Base-by-base conservation (phyloP, 2,113 vertebrate species). In the Baryphthengus martii region DNA sequence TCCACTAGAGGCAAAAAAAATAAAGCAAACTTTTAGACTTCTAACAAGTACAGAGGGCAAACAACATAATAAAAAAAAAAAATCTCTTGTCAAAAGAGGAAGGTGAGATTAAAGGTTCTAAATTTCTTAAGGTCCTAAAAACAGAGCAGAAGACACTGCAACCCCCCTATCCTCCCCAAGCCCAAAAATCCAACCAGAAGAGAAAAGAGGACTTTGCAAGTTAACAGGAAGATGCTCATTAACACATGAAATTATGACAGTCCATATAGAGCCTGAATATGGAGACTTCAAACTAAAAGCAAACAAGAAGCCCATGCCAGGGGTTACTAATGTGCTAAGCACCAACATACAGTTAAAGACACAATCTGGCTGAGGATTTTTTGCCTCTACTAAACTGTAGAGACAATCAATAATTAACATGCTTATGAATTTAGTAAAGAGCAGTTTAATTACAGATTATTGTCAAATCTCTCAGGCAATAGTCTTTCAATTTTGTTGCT, bases 371-470 rank as follows among this genome's bases (percentile, higher is more conserved):
- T 88, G 85, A 73, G 85, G 68, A 44, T 68, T 17, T 13, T 56
- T 53, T 56, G 39, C 42, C 56, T 75, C 13, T 37, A 72, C 47
- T 56, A n/a, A 67, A 65, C 2, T 68, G 24, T 13, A 85, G 28
- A 81, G 16, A 85, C 52, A 89, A 66, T 37, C 66, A 50, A 59
- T 87, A 80, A 71, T 40, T 62, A 81, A 45, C 40, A 28, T 70
- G 40, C 24, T 76, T 58, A 86, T 26, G 9, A 92, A 83, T 83
- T 83, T 86, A 42, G 44, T 61, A 67, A 93, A 89, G 75, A 79
- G 56, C 39, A 29, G 25, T 66, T 85, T 80, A 77, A 94, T 95
- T 80, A 90, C 71, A 66, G 49, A 80, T 79, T 93, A 94, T 73
- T 70, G 72, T 77, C 59, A 93, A 66, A 74, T 80, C 86, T 94